Conservation (phyloP, 1,140 invertebrate genomes). For the Oncopeltus fasciatus region DNA sequence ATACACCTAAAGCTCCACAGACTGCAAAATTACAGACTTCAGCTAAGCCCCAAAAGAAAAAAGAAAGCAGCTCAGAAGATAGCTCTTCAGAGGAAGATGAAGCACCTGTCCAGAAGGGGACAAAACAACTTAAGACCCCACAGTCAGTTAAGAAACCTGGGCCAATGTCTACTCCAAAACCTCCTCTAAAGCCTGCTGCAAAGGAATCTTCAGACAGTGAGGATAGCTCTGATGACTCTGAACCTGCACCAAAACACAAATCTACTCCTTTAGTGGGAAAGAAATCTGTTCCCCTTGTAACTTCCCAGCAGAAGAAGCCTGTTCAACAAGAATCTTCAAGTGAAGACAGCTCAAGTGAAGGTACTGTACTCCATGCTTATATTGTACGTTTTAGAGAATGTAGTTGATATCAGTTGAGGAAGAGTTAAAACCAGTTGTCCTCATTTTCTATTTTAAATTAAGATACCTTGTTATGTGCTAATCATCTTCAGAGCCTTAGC, state of each 20-base stretch:
- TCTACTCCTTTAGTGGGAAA: background rate
- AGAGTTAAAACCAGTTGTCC: too few species aligned
- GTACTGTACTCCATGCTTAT: too few species aligned
- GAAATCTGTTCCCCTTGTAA: background rate
- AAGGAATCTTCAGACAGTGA: background rate
- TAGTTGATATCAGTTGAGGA: too few species aligned
- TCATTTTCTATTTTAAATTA: too few species aligned
- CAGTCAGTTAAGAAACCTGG: too few species aligned
- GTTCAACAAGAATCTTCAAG: slow-evolving; percentile 6
- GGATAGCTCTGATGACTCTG: background rate
- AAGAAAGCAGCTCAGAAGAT: slow-evolving; percentile 15
- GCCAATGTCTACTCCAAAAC: background rate
- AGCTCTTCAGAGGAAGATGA: slow-evolving; percentile 28
- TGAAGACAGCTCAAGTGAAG: slow-evolving; percentile 13
- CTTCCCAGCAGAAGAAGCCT: background rate
- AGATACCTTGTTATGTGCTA: too few species aligned
- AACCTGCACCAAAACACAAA: background rate
- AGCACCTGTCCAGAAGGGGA: slow-evolving; percentile 18
- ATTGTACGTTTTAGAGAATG: too few species aligned
- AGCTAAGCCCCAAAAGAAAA: background rate
- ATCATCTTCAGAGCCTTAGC: too few species aligned
- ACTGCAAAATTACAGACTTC: background rate
- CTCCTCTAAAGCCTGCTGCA: background rate
- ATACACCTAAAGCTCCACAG: background rate
- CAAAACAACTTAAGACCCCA: background rate